These are phyloP conservation scores for Spea multiplicata DNA, from an alignment of 2,113 vertebrate genomes.

Conservation along the genomic window DNA sequence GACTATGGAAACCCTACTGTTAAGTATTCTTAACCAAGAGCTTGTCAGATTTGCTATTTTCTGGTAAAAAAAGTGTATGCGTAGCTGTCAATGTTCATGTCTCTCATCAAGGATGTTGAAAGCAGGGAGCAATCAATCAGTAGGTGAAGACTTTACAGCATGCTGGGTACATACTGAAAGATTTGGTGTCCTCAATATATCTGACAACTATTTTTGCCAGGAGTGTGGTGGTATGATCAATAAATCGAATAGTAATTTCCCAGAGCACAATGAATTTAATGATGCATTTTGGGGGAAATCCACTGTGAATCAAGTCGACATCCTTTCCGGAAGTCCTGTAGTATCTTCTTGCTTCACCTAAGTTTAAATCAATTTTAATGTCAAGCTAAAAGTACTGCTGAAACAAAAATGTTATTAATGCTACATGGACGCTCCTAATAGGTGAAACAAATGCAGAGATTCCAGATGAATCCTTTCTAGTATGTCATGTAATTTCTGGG, in stretches of 20 bases:
- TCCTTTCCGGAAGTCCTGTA: neutral
- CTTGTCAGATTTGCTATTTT: too few species aligned
- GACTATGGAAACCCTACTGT: too few species aligned
- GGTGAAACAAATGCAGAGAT: too few species aligned
- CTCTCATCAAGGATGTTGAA: neutral
- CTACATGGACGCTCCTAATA: too few species aligned
- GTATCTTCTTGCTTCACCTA: neutral
- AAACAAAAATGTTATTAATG: neutral
- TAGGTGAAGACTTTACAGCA: neutral
- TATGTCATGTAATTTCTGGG: too few species aligned
- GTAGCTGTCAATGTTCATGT: neutral
- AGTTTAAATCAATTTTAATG: neutral
- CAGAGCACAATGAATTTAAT: slow-evolving; percentile 24
- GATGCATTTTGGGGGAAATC: slow-evolving; percentile 1
- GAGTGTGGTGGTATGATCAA: slow-evolving; percentile 6
- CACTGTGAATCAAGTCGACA: neutral
- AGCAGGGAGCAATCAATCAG: slow-evolving; percentile 2
- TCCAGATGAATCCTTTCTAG: too few species aligned
- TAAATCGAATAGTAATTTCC: slow-evolving; percentile 24
- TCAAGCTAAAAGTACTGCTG: neutral
- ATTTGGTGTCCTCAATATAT: slow-evolving; percentile 14
- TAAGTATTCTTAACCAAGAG: too few species aligned
- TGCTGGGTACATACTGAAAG: neutral
- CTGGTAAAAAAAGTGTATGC: too few species aligned
- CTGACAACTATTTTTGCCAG: slow-evolving; percentile 1